Evolutionary conservation across 2,888 invertebrate genomes (phyloP).

Genomic region (Salticus scenicus): DNA sequence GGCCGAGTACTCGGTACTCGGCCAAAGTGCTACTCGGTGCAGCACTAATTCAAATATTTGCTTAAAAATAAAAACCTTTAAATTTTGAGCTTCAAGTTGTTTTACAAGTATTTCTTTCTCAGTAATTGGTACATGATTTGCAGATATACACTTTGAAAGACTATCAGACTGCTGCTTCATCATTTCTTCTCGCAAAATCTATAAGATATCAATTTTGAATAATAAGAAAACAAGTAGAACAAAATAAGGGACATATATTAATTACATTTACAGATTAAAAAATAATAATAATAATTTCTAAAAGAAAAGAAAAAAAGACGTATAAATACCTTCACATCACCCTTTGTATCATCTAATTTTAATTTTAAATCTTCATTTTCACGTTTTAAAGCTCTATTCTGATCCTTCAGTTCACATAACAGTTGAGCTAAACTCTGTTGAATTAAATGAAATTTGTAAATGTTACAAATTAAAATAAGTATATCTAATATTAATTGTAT

Average conservation of each 20-base stretch:
- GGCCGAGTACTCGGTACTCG: too few species aligned
- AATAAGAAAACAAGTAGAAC: background rate
- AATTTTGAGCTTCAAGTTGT: constrained; percentile 81
- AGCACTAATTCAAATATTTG: too few species aligned
- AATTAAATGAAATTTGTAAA: background rate
- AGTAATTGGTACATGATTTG: constrained; percentile 78
- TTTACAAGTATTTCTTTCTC: constrained; percentile 83
- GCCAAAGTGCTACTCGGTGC: too few species aligned
- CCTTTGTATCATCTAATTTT: constrained; percentile 79
- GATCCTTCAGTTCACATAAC: constrained; percentile 77
- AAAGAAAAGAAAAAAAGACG: background rate
- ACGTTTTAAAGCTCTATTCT: constrained; percentile 79
- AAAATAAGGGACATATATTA: too few species aligned
- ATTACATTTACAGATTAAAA: too few species aligned
- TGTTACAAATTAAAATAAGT: background rate
- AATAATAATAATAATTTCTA: background rate
- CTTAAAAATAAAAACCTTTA: too few species aligned
- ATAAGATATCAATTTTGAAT: background rate
- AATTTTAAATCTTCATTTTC: constrained; percentile 84
- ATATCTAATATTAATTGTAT: too few species aligned
- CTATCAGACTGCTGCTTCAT: constrained; percentile 75
- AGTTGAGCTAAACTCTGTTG: constrained; percentile 69
- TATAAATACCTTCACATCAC: constrained; percentile 77
- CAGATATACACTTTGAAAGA: constrained; percentile 76
- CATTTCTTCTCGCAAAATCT: constrained; percentile 76